Evolutionary conservation across 37 sponge, comb jelly and placozoan genomes (phyloP).

Genomic region (Hexactinellida sp.): DNA sequence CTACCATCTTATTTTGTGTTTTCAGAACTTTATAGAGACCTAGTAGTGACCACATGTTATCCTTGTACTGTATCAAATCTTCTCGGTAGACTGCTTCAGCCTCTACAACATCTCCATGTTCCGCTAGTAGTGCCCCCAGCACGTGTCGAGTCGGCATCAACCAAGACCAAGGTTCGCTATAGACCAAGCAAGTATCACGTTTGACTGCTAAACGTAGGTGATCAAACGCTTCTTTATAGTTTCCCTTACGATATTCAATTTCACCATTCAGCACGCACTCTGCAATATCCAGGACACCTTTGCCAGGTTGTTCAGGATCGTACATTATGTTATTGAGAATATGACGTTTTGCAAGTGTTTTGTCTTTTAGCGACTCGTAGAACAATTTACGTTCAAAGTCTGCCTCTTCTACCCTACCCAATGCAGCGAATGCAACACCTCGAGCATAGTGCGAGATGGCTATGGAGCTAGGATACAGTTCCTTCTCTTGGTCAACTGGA

Average conservation of each 20-base stretch:
- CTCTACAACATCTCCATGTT: slow-evolving; percentile 33
- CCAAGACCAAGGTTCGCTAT: slow-evolving; percentile 57
- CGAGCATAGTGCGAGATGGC: slow-evolving; percentile 46
- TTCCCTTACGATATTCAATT: slow-evolving; percentile 42
- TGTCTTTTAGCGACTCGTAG: slow-evolving; percentile 26
- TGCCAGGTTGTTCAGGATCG: slow-evolving; percentile 23
- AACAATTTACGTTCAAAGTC: slow-evolving; percentile 30
- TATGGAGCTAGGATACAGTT: slow-evolving; percentile 26
- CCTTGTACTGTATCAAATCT: slow-evolving; percentile 35
- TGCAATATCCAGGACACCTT: slow-evolving; percentile 45
- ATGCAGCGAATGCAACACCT: slow-evolving; percentile 48
- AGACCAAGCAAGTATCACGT: slow-evolving; percentile 27
- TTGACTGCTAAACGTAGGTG: slow-evolving; percentile 39
- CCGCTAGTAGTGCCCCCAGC: slow-evolving; percentile 39
- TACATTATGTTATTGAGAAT: slow-evolving; percentile 40
- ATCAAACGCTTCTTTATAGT: slow-evolving; percentile 31
- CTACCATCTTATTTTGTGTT: slow-evolving; percentile 22
- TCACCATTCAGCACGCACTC: slow-evolving; percentile 46
- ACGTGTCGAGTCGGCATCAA: slow-evolving; percentile 50
- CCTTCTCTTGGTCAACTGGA: slow-evolving; percentile 37
- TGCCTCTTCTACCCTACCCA: slow-evolving; percentile 34
- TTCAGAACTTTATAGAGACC: slow-evolving; percentile 31
- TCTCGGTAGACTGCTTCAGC: slow-evolving; percentile 41
- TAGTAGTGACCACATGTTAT: slow-evolving; percentile 43
- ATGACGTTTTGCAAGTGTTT: slow-evolving; percentile 20